Evolutionary conservation across 1,140 invertebrate species (phyloP).

Genomic region (Hylaeus anthracinus): DNA sequence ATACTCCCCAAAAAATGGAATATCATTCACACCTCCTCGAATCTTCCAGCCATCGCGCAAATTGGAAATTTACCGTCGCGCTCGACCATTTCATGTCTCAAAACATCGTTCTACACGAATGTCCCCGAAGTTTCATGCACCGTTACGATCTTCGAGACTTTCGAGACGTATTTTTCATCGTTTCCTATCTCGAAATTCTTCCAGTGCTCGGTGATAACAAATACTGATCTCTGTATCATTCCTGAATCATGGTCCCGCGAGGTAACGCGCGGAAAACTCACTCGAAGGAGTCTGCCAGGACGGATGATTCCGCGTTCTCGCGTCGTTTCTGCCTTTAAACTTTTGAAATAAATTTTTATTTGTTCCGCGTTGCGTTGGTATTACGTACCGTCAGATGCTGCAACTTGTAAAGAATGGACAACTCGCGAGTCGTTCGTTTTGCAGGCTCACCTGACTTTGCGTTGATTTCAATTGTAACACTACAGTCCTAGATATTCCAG

Average conservation of each 20-base stretch:
- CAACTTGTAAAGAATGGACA: too few relatives aligned
- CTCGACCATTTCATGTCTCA: not conserved
- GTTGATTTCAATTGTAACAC: too few relatives aligned
- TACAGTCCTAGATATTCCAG: too few relatives aligned
- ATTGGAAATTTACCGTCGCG: not conserved
- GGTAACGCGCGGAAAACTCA: constrained; percentile 13
- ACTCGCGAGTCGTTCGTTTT: too few relatives aligned
- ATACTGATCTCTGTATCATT: constrained; percentile 45
- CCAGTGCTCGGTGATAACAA: constrained; percentile 11
- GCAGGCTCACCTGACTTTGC: too few relatives aligned
- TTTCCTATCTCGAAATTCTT: not conserved
- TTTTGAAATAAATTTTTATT: constrained; percentile 63
- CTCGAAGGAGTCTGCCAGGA: constrained; percentile 7
- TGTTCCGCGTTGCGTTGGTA: constrained; percentile 5
- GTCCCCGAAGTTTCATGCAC: constrained; percentile 35
- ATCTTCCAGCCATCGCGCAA: not conserved
- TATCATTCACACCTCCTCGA: too few relatives aligned
- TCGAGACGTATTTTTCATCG: constrained; percentile 27
- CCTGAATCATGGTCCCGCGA: constrained; percentile 44
- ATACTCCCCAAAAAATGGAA: too few relatives aligned
- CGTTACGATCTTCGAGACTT: constrained; percentile 18
- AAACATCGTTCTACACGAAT: constrained; percentile 9
- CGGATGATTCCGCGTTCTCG: constrained; percentile 1
- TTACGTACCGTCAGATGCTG: not conserved
- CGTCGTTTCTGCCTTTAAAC: constrained; percentile 46